Evolutionary conservation across 2,113 vertebrate genomes (phyloP).

Genomic region (Puntigrus tetrazona): DNA sequence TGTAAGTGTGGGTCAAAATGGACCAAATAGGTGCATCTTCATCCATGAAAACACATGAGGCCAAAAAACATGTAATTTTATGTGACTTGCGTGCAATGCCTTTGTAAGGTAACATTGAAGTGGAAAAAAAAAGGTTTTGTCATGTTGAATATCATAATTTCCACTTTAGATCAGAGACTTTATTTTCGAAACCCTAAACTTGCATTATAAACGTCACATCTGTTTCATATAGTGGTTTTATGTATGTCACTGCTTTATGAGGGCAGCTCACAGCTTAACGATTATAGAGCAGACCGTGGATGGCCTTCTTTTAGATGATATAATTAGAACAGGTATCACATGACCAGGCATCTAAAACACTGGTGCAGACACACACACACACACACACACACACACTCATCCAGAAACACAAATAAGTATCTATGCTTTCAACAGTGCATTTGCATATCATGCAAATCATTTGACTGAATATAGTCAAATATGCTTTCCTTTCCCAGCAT

Average conservation of each 20-base stretch:
- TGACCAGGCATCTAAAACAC: constrained; percentile 74
- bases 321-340: constrained; percentile 81
- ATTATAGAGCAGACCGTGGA: constrained; percentile 66
- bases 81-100: not conserved
- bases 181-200: not conserved
- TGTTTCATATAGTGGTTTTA: not conserved
- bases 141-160: not conserved
- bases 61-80: not conserved
- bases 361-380: constrained; percentile 72
- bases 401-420: constrained; percentile 13
- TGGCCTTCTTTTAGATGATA: constrained; percentile 75
- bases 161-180: not conserved
- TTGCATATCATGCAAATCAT: constrained; percentile 37
- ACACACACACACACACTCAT: constrained; percentile 67
- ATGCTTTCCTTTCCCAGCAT: not conserved
- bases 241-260: constrained; percentile 15
- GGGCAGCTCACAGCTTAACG: constrained; percentile 51
- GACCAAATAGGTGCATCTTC: not conserved
- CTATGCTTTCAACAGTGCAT: not conserved
- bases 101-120: not conserved
- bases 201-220: not conserved
- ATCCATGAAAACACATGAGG: not conserved
- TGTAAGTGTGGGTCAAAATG: constrained; percentile 4
- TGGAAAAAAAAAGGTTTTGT: not conserved
- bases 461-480: constrained; percentile 15